Percentiles rank a stretch among this genome's conserved stretches.
These are phyloP conservation scores for Danionella dracula DNA, from an alignment of 2,797 vertebrate species.

Conservation along the genomic window DNA sequence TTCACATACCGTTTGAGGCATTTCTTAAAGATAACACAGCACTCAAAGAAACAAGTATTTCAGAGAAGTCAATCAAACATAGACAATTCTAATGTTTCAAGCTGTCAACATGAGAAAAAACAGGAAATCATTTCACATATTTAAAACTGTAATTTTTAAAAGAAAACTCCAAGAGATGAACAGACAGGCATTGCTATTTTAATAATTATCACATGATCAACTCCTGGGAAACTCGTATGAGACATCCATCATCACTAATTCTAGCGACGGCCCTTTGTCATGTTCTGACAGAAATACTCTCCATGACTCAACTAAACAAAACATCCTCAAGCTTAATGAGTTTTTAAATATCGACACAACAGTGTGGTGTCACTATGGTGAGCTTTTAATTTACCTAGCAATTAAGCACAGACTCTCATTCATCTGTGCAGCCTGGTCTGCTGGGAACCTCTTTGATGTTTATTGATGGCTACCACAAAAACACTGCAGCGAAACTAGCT, in stretches of 20 bases:
- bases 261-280: constrained; percentile 29
- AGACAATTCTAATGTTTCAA: too few relatives aligned
- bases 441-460: constrained; percentile 77
- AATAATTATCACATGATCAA: constrained; percentile 16
- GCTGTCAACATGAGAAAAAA: too few relatives aligned
- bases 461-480: constrained; percentile 85
- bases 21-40: too few relatives aligned
- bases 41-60: too few relatives aligned
- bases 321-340: constrained; percentile 86
- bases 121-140: constrained; percentile 13
- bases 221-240: constrained; percentile 10
- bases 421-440: constrained; percentile 81
- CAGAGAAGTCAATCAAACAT: too few relatives aligned
- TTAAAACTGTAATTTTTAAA: too few relatives aligned
- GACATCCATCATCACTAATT: constrained; percentile 30
- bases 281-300: constrained; percentile 36
- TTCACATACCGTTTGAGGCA: too few relatives aligned
- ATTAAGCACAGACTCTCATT: constrained; percentile 86
- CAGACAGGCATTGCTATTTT: neutral
- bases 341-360: constrained; percentile 88
- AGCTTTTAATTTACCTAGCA: constrained; percentile 90
- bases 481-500: constrained; percentile 80
- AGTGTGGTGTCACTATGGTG: constrained; percentile 78
- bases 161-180: neutral
- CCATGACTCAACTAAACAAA: constrained; percentile 71